These are phyloP conservation scores for Microtus richardsoni DNA, from an alignment of 2,113 vertebrate genomes.

Conservation along the genomic window DNA sequence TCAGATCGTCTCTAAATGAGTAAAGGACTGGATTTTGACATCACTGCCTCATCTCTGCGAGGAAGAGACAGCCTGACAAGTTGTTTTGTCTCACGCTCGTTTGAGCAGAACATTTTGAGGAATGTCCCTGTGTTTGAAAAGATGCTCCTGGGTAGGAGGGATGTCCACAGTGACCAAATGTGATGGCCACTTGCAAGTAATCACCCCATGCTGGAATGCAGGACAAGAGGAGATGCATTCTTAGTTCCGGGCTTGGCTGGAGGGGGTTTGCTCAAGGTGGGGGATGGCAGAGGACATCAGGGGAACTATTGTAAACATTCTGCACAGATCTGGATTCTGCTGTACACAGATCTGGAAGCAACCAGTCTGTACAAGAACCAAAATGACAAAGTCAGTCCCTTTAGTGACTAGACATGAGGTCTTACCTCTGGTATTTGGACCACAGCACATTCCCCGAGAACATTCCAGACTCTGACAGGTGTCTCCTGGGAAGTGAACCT, in stretches of 20 bases:
- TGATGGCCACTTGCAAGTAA: constrained; percentile 59
- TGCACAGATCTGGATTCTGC: neutral
- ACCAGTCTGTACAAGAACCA: neutral
- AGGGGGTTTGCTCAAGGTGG: constrained; percentile 13
- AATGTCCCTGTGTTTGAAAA: constrained; percentile 61
- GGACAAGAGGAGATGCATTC: constrained; percentile 19
- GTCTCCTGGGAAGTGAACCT: neutral
- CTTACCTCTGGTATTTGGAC: neutral
- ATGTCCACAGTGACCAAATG: constrained; percentile 61
- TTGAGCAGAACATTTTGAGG: constrained; percentile 80
- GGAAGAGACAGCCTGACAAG: constrained; percentile 70
- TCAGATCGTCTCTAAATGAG: constrained; percentile 69
- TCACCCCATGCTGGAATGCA: neutral
- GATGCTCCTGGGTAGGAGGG: constrained; percentile 47
- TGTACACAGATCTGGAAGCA: neutral
- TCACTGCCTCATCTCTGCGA: constrained; percentile 46
- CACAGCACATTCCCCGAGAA: neutral
- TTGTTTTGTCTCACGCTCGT: constrained; percentile 77
- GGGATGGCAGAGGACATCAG: neutral
- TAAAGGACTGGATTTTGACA: constrained; percentile 54
- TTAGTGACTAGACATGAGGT: neutral
- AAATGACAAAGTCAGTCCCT: neutral
- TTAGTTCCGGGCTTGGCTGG: neutral
- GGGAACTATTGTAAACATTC: neutral
- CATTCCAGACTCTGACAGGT: neutral